Conservation (phyloP, 2,888 invertebrate genomes). For the Phania funesta region DNA sequence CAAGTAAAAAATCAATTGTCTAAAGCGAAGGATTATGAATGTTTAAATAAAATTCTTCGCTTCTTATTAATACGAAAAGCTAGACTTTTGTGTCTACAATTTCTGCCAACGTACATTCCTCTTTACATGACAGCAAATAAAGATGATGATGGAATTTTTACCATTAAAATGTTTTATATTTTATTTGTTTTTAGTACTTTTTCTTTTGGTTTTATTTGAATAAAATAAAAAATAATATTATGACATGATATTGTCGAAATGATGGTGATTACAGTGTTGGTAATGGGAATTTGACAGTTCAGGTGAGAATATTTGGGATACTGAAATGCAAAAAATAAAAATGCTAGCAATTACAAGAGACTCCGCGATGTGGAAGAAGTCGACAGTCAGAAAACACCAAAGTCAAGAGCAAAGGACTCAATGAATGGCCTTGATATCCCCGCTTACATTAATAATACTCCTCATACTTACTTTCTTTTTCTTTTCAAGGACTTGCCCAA, state of each 20-base stretch:
- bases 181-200: not conserved
- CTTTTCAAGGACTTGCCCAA: not conserved
- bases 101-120: not conserved
- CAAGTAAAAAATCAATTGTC: constrained; percentile 46
- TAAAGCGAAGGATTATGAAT: constrained; percentile 58
- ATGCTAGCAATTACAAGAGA: not conserved
- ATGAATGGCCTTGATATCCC: too few species aligned
- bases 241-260: constrained; percentile 15
- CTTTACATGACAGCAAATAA: not conserved
- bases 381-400: too few species aligned
- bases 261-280: not conserved
- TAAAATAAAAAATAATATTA: constrained; percentile 16
- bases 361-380: too few species aligned
- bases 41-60: constrained; percentile 48
- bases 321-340: not conserved
- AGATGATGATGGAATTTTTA: constrained; percentile 28
- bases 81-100: constrained; percentile 15
- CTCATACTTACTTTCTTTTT: not conserved
- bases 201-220: not conserved
- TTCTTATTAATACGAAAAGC: constrained; percentile 9
- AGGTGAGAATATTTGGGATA: not conserved
- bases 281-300: not conserved
- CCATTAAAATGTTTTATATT: constrained; percentile 25
- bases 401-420: too few species aligned
- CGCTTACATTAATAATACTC: too few species aligned